A percentile compares a stretch with the other conserved stretches of the same genome.
Evolutionary conservation across 2,888 invertebrate genomes (phyloP).

Genomic region (Atethmia centrago): DNA sequence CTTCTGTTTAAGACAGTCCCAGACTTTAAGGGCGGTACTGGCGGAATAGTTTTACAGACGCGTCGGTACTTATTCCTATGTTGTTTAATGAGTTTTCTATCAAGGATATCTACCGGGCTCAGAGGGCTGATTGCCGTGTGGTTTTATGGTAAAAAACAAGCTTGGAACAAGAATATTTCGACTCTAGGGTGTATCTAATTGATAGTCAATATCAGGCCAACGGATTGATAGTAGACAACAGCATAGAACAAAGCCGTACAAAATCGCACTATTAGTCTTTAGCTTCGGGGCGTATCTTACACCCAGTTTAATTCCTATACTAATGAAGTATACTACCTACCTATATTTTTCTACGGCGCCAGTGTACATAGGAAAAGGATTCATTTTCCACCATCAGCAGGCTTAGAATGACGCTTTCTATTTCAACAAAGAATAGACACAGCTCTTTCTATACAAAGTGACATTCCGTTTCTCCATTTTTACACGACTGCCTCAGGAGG

Average conservation of each 20-base stretch:
- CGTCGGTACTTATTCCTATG: slow-evolving; percentile 1
- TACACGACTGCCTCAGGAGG: too few species aligned
- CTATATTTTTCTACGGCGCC: neutral
- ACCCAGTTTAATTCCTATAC: neutral
- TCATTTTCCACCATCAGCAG: neutral
- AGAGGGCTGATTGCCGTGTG: neutral
- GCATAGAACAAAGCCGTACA: neutral
- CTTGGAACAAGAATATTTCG: neutral
- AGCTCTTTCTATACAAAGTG: too few species aligned
- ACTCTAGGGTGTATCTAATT: neutral
- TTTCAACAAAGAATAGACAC: too few species aligned
- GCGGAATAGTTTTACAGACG: slow-evolving; percentile 23
- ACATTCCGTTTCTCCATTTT: too few species aligned
- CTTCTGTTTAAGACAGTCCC: slow-evolving; percentile 23
- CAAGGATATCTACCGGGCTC: neutral
- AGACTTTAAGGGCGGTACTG: slow-evolving; percentile 14
- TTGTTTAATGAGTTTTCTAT: slow-evolving; percentile 39
- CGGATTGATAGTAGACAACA: neutral
- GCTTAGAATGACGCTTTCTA: too few species aligned
- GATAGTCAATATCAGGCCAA: neutral
- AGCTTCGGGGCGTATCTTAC: neutral
- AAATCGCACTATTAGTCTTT: too few species aligned
- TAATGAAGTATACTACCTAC: neutral
- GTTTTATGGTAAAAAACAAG: neutral
- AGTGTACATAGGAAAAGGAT: neutral